Evolutionary conservation across 2,888 invertebrate species (phyloP).

Genomic region (Lagria hirta): DNA sequence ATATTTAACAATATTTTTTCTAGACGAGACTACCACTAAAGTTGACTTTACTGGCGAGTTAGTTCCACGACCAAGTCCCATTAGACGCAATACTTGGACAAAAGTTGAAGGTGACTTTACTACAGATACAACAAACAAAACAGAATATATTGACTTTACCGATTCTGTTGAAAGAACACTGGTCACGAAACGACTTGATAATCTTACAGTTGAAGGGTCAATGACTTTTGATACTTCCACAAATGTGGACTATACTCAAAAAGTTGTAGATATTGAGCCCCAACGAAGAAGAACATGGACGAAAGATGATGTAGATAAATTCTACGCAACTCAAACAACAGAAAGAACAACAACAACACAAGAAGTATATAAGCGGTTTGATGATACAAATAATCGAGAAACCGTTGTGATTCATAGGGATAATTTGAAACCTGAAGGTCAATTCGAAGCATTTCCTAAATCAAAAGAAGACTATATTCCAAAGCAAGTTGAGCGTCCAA

Average conservation of each 20-base stretch:
- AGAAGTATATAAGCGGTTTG: slow-evolving; percentile 66
- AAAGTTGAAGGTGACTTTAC: slow-evolving; percentile 74
- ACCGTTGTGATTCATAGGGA: slow-evolving; percentile 53
- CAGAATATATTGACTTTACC: slow-evolving; percentile 68
- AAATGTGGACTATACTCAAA: slow-evolving; percentile 64
- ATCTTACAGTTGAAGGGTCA: slow-evolving; percentile 68
- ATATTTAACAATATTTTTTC: slow-evolving; percentile 36
- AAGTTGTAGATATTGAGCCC: slow-evolving; percentile 59
- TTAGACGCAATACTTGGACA: slow-evolving; percentile 75
- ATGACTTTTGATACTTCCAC: slow-evolving; percentile 68
- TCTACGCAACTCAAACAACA: slow-evolving; percentile 61
- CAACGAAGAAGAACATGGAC: slow-evolving; percentile 68
- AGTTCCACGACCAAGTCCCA: slow-evolving; percentile 65
- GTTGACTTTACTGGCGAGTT: slow-evolving; percentile 70
- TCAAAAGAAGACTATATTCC: slow-evolving; percentile 53
- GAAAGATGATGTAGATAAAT: slow-evolving; percentile 72
- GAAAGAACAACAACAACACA: slow-evolving; percentile 66
- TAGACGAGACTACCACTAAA: slow-evolving; percentile 71
- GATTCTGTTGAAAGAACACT: slow-evolving; percentile 61
- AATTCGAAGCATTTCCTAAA: slow-evolving; percentile 55
- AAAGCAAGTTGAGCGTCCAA: slow-evolving; percentile 48
- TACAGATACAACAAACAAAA: slow-evolving; percentile 67
- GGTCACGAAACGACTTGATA: slow-evolving; percentile 63
- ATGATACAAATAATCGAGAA: slow-evolving; percentile 59
- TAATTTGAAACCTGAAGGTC: slow-evolving; percentile 57